phyloP scores from a whole-genome alignment of 2,888 invertebrate species.

The Therioaphis trifolii region DNA sequence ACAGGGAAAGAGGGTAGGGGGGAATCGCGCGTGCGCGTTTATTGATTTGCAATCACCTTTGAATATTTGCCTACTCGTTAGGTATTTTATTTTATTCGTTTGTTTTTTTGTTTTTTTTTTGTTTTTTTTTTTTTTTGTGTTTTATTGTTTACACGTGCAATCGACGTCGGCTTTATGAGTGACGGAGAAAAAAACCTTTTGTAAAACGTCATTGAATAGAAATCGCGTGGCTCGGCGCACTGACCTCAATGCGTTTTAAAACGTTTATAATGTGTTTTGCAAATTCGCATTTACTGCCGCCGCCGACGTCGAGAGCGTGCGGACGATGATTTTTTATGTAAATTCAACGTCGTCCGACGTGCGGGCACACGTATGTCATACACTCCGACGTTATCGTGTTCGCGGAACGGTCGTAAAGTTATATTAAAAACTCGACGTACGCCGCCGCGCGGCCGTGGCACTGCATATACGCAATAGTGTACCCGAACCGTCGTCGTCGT shows the following conservation, averaged over 20 bases:
- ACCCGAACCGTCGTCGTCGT: background rate
- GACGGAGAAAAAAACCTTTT: constrained; percentile 30
- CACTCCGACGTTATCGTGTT: background rate
- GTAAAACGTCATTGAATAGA: background rate
- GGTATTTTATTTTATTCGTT: constrained; percentile 7
- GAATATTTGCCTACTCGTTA: constrained; percentile 21
- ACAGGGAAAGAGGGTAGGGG: too few species aligned
- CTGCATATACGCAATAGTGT: background rate
- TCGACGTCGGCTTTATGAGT: too few species aligned
- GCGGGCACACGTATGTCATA: too few species aligned
- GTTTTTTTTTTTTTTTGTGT: background rate
- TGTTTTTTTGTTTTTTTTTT: background rate
- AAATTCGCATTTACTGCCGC: background rate
- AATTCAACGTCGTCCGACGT: constrained; percentile 3
- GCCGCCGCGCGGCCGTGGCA: background rate
- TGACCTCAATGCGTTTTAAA: constrained; percentile 44
- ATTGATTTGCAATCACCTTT: background rate
- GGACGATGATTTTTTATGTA: constrained; percentile 26
- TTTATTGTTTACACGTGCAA: background rate
- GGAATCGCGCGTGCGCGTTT: background rate
- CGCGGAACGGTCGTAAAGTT: background rate
- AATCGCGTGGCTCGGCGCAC: background rate
- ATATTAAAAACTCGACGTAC: background rate
- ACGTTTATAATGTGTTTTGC: background rate
- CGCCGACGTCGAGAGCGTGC: background rate